Evolutionary conservation across 64 coral and sea anemone species (phyloP).

Genomic region (Actinia tenebrosa): DNA sequence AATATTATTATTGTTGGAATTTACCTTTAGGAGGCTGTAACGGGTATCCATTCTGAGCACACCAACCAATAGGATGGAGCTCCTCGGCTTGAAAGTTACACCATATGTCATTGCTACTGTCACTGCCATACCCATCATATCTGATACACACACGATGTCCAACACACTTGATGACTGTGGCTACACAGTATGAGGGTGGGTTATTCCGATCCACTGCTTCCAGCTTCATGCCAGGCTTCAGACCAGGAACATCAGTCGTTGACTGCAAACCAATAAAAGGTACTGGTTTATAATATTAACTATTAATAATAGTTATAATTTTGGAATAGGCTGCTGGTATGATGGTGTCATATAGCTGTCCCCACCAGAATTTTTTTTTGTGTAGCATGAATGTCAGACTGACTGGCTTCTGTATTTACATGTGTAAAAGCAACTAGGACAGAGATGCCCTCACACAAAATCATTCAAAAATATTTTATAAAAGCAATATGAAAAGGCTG

Average conservation of each 20-base stretch:
- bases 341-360: too few relatives aligned
- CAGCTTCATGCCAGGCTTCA: conserved; percentile 98
- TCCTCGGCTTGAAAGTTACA: conserved; percentile 99
- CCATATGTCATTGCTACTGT: conserved; percentile 90
- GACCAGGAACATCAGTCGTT: conserved; percentile 85
- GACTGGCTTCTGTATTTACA: too few relatives aligned
- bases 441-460: too few relatives aligned
- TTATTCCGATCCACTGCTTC: conserved; percentile 99
- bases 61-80: conserved; percentile 98
- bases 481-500: too few relatives aligned
- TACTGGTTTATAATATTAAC: background rate
- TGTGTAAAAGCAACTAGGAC: too few relatives aligned
- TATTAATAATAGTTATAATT: background rate
- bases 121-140: conserved; percentile 93
- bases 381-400: too few relatives aligned
- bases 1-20: background rate
- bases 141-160: conserved; percentile 92
- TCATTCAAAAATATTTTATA: too few relatives aligned
- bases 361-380: too few relatives aligned
- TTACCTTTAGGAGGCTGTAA: conserved; percentile 93
- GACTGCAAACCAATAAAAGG: conserved; percentile 19
- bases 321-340: too few relatives aligned
- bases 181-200: conserved; percentile 93
- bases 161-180: conserved; percentile 82
- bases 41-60: conserved; percentile 98